These are phyloP conservation scores for Pandemis cinnamomeana DNA, from an alignment of 2,888 invertebrate genomes.

Conservation along the genomic window DNA sequence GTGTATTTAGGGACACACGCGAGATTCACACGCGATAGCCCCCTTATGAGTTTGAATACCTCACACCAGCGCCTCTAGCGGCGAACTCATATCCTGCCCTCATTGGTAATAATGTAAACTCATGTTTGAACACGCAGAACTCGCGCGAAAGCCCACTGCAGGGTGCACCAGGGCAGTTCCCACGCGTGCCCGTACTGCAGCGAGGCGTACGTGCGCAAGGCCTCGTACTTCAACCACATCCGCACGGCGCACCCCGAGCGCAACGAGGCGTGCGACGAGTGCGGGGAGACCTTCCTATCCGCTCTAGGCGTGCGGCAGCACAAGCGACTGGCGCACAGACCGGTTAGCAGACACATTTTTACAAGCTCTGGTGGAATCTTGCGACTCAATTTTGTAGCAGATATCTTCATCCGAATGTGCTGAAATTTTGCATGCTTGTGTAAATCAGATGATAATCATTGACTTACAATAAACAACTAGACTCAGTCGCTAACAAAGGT, in stretches of 20 bases:
- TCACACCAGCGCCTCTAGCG: too few species aligned
- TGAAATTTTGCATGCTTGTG: too few species aligned
- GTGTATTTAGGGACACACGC: too few species aligned
- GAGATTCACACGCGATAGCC: too few species aligned
- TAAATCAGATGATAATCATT: too few species aligned
- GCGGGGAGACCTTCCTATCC: background rate
- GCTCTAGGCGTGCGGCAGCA: background rate
- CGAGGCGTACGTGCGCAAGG: background rate
- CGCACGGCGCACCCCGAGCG: background rate
- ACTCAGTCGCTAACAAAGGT: too few species aligned
- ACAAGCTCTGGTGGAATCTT: too few species aligned
- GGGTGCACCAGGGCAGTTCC: background rate
- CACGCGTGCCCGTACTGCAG: slow-evolving; percentile 1
- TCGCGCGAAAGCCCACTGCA: background rate
- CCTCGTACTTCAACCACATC: slow-evolving; percentile 1
- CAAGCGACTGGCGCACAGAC: background rate
- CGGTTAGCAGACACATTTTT: background rate
- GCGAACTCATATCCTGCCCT: background rate
- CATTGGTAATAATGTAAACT: too few species aligned
- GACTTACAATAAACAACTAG: too few species aligned
- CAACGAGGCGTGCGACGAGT: slow-evolving; percentile 10
- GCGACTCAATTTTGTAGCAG: too few species aligned
- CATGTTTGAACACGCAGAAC: background rate
- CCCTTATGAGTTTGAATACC: too few species aligned
- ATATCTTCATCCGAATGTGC: too few species aligned